These are phyloP conservation scores for Dasyornis broadbenti DNA, from an alignment of 2,113 vertebrate species.

Conservation along the genomic window DNA sequence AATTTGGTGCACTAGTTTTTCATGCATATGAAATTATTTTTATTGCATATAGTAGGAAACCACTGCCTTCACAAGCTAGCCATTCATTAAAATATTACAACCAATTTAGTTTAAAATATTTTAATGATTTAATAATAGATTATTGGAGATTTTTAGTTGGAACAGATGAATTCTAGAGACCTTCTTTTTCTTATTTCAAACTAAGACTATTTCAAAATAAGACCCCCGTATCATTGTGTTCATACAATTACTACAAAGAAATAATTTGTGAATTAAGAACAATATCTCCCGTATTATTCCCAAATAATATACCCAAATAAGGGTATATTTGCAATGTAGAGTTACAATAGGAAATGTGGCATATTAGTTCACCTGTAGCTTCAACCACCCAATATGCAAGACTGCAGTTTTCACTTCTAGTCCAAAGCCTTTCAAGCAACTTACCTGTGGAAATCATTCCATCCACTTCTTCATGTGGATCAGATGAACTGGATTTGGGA, in stretches of 20 bases:
- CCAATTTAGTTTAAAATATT: not conserved
- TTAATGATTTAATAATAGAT: not conserved
- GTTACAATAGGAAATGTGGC: not conserved
- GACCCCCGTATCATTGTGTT: not conserved
- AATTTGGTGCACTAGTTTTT: constrained; percentile 35
- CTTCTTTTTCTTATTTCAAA: not conserved
- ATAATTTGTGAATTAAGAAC: not conserved
- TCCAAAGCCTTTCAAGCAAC: not conserved
- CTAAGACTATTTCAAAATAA: too few species aligned
- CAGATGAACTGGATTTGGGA: not conserved
- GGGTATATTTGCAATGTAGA: not conserved
- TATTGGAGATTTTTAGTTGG: not conserved
- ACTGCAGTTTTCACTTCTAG: not conserved
- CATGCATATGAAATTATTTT: constrained; percentile 29
- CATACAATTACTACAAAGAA: not conserved
- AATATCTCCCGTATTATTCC: not conserved
- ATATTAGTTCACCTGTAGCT: not conserved
- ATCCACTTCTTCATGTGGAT: not conserved
- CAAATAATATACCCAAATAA: too few species aligned
- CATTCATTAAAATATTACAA: not conserved
- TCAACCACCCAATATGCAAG: not conserved
- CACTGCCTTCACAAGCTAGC: not conserved
- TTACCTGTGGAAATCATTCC: not conserved
- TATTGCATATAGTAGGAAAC: constrained; percentile 13
- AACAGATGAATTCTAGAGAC: not conserved